Base-by-base conservation (phyloP, 2,888 invertebrate genomes). In the Drosophila robusta region DNA sequence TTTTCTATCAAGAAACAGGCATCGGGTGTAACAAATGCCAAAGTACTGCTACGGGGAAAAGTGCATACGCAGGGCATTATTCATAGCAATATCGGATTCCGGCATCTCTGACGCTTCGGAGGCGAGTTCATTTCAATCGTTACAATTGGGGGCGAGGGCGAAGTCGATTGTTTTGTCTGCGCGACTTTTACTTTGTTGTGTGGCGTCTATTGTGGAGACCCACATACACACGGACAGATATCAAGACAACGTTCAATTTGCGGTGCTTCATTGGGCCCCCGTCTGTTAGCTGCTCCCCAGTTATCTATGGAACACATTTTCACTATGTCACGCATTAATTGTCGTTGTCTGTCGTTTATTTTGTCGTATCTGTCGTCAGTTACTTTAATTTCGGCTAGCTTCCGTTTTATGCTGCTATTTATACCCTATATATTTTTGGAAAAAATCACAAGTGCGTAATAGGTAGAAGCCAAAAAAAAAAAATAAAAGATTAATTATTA, bases 241-340 rank as follows among this genome's bases (percentile, higher is more conserved):
- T 46, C 18, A 51, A 60, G 63, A 61, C 76, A 65, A 45, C 52
- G 63, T 46, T 67, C 74, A 70, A 77, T 74, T 78, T 75, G 70
- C 64, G 67, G 66, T 64, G 49, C 54, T 69, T 61, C 68, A 45
- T 54, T 45, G 38, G 71, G 49, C 46, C 52, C 38, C 22, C n/a
- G 29, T 14, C 14, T 12, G 51, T 16, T 26, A 24, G 32, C 38
- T 34, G 42, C 54, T 45, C 38, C 32, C 39, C 64, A 60, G 62
- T 75, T 73, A 75, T 78, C 75, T 86, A 83, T 83, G 80, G 83
- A 78, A 76, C 68, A 42, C 63, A 63, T 63, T 75, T 72, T 68
- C 68, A 68, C 78, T 75, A 65, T 74, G 75, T 76, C 77, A 76
- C 68, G 68, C 84, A 70, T 78, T 80, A 70, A 75, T 75, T 56